A percentile compares a stretch with the other conserved stretches of the same genome.
phyloP scores from a whole-genome alignment of 2,888 invertebrate species.

The Psococerastis gibbosa region DNA sequence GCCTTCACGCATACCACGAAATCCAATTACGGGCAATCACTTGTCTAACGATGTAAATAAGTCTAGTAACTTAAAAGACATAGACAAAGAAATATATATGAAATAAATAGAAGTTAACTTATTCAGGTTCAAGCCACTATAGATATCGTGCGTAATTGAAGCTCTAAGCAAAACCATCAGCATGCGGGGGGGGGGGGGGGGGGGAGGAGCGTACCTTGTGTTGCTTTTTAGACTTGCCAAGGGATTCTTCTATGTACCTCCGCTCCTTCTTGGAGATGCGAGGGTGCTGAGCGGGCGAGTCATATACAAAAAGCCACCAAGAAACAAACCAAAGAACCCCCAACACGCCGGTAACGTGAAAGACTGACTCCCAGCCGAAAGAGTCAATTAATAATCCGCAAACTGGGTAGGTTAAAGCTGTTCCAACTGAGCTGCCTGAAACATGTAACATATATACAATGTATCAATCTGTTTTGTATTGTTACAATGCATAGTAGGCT shows the following conservation, averaged over 20 bases:
- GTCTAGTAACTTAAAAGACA: too few relatives aligned
- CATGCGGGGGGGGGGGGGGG: too few relatives aligned
- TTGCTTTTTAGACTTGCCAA: slow-evolving; percentile 28
- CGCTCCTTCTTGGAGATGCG: slow-evolving; percentile 37
- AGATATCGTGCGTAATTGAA: too few relatives aligned
- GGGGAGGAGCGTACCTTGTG: slow-evolving; percentile 21
- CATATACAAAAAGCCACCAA: slow-evolving; percentile 42
- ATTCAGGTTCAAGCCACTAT: too few relatives aligned
- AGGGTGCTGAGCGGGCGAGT: slow-evolving; percentile 44
- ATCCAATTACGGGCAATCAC: too few relatives aligned
- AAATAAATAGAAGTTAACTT: too few relatives aligned
- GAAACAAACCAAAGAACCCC: slow-evolving; percentile 43
- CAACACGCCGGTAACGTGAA: slow-evolving; percentile 40
- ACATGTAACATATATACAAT: slow-evolving; percentile 15
- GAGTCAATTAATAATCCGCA: slow-evolving; percentile 44
- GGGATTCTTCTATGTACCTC: slow-evolving; percentile 34
- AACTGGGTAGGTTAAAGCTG: slow-evolving; percentile 46
- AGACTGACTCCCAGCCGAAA: slow-evolving; percentile 52
- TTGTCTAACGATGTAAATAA: too few relatives aligned
- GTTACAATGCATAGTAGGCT: too few relatives aligned
- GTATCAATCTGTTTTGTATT: too few relatives aligned
- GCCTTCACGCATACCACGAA: too few relatives aligned
- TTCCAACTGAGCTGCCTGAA: slow-evolving; percentile 42
- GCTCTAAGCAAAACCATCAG: too few relatives aligned
- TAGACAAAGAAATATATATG: too few relatives aligned